Evolutionary conservation across 2,113 vertebrate genomes (phyloP).

Genomic region (Scopus umbretta): DNA sequence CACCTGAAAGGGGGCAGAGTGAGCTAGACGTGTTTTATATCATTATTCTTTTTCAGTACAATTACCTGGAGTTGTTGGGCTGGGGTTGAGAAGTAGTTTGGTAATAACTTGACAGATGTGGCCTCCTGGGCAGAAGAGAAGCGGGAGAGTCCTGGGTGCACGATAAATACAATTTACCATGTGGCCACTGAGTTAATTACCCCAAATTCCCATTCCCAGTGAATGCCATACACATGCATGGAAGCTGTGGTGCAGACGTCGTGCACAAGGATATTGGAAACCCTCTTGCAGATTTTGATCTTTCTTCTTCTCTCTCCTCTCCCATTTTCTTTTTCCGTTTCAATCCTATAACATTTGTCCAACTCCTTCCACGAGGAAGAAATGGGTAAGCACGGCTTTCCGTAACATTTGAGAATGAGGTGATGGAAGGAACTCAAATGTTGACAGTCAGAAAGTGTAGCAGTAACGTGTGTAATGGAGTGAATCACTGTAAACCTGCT

Average conservation of each 20-base stretch:
- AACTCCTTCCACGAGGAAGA: slow-evolving; percentile 22
- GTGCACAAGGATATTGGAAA: background rate
- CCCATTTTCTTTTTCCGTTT: background rate
- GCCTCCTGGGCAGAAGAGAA: background rate
- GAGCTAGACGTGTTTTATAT: background rate
- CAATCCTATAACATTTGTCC: slow-evolving; percentile 15
- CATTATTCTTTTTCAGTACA: background rate
- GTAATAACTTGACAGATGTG: background rate
- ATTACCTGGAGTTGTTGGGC: background rate
- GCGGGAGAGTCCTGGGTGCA: background rate
- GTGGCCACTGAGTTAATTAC: background rate
- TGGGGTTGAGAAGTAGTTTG: background rate
- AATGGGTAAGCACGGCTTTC: slow-evolving; percentile 38
- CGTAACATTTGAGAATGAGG: background rate
- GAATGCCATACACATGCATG: too few relatives aligned
- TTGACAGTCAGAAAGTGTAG: background rate
- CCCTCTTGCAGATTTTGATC: background rate
- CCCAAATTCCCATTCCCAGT: background rate
- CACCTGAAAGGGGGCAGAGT: background rate
- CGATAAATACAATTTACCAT: background rate
- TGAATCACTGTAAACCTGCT: background rate
- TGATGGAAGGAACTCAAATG: background rate
- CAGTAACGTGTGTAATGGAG: background rate
- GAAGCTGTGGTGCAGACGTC: background rate
- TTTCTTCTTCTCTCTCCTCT: slow-evolving; percentile 1